A percentile compares a stretch with the other conserved stretches of the same genome.
Conservation (phyloP, 2,797 vertebrate genomes). For the Phrynocephalus vlangalii region DNA sequence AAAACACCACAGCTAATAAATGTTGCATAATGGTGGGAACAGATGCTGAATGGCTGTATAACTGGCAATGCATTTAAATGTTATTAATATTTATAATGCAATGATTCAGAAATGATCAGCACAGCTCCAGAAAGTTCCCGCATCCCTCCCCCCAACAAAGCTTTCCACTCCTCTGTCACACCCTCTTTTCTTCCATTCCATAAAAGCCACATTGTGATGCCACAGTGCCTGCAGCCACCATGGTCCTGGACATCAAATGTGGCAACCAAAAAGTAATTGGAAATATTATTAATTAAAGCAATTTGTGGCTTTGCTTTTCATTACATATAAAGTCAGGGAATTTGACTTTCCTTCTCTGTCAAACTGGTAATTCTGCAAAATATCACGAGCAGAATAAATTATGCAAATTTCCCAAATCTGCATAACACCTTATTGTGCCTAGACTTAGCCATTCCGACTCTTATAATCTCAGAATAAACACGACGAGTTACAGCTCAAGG, state of each 20-base stretch:
- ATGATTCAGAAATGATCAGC: constrained; percentile 58
- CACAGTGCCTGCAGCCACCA: neutral
- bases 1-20: constrained; percentile 54
- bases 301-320: constrained; percentile 15
- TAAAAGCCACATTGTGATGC: no score
- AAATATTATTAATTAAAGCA: neutral
- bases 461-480: constrained; percentile 36
- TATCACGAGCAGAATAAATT: constrained; percentile 31
- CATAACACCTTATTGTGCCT: neutral
- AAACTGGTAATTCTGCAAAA: constrained; percentile 27
- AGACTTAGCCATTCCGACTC: neutral
- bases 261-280: neutral
- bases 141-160: constrained; percentile 31
- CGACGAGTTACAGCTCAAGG: constrained; percentile 18
- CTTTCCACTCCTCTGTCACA: constrained; percentile 11
- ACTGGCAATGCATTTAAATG: constrained; percentile 70
- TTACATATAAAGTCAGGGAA: neutral
- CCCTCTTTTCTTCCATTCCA: neutral
- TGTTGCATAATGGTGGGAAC: constrained; percentile 50
- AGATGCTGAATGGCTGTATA: constrained; percentile 71
- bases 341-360: neutral
- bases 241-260: neutral
- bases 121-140: constrained; percentile 59
- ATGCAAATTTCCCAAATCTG: neutral
- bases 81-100: constrained; percentile 77